Conservation (phyloP, 2,113 vertebrate genomes). For the Gymnorhina tibicen region DNA sequence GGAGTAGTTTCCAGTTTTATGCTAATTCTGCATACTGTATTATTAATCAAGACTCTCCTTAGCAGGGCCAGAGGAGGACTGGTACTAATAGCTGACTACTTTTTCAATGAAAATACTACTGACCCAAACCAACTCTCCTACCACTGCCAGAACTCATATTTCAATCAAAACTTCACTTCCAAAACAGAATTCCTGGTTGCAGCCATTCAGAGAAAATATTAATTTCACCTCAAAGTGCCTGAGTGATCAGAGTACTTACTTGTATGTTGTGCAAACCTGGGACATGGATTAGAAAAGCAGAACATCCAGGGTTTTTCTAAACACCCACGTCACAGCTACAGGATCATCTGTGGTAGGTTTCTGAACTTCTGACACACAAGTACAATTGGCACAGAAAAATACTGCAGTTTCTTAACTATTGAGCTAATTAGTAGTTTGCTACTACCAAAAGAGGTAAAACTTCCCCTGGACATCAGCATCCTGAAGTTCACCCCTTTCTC, state of each 20-base stretch:
- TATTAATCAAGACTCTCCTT: not conserved
- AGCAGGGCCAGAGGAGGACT: not conserved
- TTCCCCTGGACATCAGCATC: not conserved
- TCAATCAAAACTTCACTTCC: not conserved
- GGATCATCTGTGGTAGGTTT: not conserved
- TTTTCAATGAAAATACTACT: not conserved
- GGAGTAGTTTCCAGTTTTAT: not conserved
- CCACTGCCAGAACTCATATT: accelerated
- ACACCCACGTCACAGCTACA: not conserved
- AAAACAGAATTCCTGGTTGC: not conserved
- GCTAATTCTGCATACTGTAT: not conserved
- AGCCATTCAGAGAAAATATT: not conserved
- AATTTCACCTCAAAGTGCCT: not conserved
- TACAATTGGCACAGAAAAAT: not conserved
- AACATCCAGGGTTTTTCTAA: not conserved
- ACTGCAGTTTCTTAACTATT: not conserved
- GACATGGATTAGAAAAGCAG: not conserved
- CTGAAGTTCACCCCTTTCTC: not conserved
- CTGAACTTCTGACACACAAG: not conserved
- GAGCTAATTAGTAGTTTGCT: not conserved
- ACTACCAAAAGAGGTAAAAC: not conserved
- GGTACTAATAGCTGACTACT: too few relatives aligned
- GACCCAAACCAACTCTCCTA: not conserved
- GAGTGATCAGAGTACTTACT: not conserved
- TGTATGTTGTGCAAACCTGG: not conserved